A percentile compares a stretch with the other conserved stretches of the same genome.
Conservation (phyloP, 2,113 vertebrate genomes). For the Xenopus borealis region DNA sequence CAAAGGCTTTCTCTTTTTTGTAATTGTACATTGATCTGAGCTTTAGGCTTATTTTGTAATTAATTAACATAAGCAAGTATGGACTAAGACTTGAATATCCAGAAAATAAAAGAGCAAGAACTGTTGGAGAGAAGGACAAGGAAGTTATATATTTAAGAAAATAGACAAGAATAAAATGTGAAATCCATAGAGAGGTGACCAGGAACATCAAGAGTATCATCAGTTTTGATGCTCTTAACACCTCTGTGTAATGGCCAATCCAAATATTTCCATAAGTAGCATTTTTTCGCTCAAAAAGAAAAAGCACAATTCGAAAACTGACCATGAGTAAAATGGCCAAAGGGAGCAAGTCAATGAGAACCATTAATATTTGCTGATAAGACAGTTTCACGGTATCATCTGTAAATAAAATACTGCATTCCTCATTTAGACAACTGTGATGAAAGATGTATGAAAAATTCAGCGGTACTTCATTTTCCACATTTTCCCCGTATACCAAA, state of each 20-base stretch:
- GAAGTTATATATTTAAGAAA: conserved; percentile 52
- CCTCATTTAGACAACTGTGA: conserved; percentile 43
- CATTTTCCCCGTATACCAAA: conserved; percentile 47
- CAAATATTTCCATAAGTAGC: conserved; percentile 56
- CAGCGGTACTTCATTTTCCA: neutral
- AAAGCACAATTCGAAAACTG: conserved; percentile 50
- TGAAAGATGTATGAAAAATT: conserved; percentile 39
- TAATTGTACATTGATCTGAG: conserved; percentile 47
- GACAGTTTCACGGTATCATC: conserved; percentile 50
- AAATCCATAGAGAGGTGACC: conserved; percentile 56
- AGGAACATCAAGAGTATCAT: conserved; percentile 57
- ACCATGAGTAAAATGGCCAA: conserved; percentile 52
- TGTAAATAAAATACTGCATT: conserved; percentile 39
- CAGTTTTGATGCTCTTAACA: conserved; percentile 58
- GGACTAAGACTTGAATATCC: conserved; percentile 58
- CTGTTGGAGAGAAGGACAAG: conserved; percentile 49
- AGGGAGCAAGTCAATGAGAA: conserved; percentile 51
- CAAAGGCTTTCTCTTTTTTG: conserved; percentile 18
- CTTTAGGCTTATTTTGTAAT: conserved; percentile 56
- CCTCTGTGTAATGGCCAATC: conserved; percentile 56
- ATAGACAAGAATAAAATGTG: conserved; percentile 56
- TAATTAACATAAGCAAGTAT: conserved; percentile 58
- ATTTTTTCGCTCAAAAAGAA: conserved; percentile 51
- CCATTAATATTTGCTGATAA: conserved; percentile 55
- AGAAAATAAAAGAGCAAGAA: conserved; percentile 55